phyloP scores from a whole-genome alignment of 2,888 invertebrate species.

The Ptychoptera albimana region DNA sequence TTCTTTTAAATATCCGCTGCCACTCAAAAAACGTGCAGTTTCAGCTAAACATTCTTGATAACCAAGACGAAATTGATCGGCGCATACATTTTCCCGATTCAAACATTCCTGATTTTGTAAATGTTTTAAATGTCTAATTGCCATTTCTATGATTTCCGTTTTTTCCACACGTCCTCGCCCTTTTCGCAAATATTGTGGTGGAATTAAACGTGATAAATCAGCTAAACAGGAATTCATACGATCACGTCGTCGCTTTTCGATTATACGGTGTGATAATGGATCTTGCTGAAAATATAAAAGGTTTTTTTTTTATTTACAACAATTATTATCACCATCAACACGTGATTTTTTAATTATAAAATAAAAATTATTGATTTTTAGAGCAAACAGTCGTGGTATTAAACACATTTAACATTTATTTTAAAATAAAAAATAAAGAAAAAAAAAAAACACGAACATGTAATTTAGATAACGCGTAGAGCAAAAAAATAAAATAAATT shows the following conservation, averaged over 20 bases:
- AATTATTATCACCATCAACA: too few species aligned
- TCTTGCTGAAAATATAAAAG: conserved; percentile 50
- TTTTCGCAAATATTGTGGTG: conserved; percentile 84
- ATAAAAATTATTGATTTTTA: too few species aligned
- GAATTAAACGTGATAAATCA: conserved; percentile 83
- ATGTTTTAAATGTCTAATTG: conserved; percentile 84
- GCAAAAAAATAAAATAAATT: too few species aligned
- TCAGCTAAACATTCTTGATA: conserved; percentile 86
- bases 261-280: conserved; percentile 93
- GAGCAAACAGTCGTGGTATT: too few species aligned
- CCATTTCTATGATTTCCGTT: conserved; percentile 97
- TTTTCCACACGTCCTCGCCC: conserved; percentile 92
- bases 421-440: too few species aligned
- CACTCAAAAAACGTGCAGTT: conserved; percentile 75
- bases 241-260: conserved; percentile 87
- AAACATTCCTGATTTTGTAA: conserved; percentile 50
- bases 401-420: too few species aligned
- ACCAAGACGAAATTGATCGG: conserved; percentile 52
- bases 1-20: conserved; percentile 69
- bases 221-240: conserved; percentile 96
- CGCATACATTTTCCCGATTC: conserved; percentile 22
- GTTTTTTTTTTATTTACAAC: background rate
- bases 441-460: too few species aligned
- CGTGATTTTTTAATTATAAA: too few species aligned
- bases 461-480: too few species aligned